A percentile compares a stretch with the other conserved stretches of the same genome.
Conservation (phyloP, 2,113 vertebrate species). For the Aramus guarauna region DNA sequence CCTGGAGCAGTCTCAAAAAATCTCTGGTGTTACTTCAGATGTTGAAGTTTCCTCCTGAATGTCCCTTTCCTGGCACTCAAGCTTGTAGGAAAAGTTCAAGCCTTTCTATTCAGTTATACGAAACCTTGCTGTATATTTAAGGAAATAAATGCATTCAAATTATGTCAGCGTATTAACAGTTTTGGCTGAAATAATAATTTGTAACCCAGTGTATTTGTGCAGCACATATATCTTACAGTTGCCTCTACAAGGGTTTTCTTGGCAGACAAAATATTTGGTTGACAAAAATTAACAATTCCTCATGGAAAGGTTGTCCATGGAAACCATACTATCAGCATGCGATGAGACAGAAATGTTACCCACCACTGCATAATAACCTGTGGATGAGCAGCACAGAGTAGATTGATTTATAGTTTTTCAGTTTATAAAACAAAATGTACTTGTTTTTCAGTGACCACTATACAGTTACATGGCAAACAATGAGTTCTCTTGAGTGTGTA, state of each 20-base stretch:
- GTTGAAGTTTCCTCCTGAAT: neutral
- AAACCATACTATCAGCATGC: neutral
- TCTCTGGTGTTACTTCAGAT: neutral
- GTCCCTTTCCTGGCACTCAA: neutral
- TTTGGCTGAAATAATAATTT: neutral
- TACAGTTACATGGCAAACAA: neutral
- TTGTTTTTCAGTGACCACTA: neutral
- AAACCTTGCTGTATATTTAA: neutral
- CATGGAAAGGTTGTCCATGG: neutral
- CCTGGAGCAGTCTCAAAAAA: neutral
- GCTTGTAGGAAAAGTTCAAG: neutral
- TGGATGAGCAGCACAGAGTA: neutral
- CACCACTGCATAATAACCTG: neutral
- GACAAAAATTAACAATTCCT: neutral
- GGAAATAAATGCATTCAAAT: neutral
- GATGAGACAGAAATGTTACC: neutral
- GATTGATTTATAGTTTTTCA: neutral
- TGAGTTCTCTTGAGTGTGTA: neutral
- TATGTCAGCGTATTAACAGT: neutral
- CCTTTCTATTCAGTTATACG: neutral
- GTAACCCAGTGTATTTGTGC: neutral
- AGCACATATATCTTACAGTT: neutral
- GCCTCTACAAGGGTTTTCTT: neutral
- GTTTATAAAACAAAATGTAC: neutral
- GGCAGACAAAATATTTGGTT: neutral